Percentiles rank a stretch among this genome's conserved stretches.
phyloP scores from a whole-genome alignment of 2,797 vertebrate species.

The Graptemys geographica region DNA sequence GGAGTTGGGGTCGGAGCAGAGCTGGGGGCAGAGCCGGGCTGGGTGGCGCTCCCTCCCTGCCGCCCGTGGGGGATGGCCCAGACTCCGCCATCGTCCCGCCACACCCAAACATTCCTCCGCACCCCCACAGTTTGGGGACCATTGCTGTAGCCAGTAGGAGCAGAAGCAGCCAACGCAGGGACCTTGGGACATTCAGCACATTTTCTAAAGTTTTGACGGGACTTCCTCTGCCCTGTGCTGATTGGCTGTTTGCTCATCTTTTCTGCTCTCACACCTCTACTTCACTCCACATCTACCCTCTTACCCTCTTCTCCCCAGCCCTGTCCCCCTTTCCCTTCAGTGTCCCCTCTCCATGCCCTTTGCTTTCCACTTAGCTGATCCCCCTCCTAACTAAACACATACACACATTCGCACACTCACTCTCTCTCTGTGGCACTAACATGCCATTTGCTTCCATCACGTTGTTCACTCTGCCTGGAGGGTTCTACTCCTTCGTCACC shows the following conservation, averaged over 20 bases:
- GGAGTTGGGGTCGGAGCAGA: too few species aligned
- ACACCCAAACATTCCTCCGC: rapidly evolving
- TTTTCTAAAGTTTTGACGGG: not conserved
- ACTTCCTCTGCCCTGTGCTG: not conserved
- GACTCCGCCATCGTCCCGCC: too few species aligned
- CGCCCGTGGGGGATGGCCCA: too few species aligned
- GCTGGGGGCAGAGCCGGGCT: too few species aligned
- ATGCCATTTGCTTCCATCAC: not conserved
- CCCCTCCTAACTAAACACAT: not conserved
- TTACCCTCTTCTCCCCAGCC: not conserved
- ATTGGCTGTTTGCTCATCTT: not conserved
- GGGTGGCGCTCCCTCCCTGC: too few species aligned
- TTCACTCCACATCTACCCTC: not conserved
- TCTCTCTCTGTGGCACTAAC: rapidly evolving
- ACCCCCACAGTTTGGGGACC: too few species aligned
- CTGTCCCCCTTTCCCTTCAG: rapidly evolving
- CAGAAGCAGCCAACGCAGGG: not conserved
- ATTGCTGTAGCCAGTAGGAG: not conserved
- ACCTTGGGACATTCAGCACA: not conserved
- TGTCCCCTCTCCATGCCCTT: not conserved
- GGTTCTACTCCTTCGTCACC: rapidly evolving
- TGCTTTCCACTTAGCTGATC: not conserved
- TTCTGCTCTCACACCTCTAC: not conserved
- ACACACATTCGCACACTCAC: too few species aligned
- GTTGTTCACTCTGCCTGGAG: rapidly evolving